Evolutionary conservation across 2,113 vertebrate genomes (phyloP), one percentile per base, ranked within the genome.

Genomic region (Perca flavescens): DNA sequence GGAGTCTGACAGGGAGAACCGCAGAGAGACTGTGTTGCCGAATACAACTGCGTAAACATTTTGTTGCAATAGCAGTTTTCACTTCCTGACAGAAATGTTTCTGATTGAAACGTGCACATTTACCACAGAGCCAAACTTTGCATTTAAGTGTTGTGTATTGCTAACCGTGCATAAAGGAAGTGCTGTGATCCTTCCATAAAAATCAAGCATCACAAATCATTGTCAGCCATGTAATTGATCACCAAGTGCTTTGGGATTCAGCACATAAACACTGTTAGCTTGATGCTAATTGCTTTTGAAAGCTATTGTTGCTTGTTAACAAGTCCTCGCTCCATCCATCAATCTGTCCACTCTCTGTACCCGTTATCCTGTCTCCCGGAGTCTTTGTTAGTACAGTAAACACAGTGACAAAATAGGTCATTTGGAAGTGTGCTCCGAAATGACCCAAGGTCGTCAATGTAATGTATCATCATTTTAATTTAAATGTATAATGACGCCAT

Each of bases 201-300:
- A 84, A 79, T 74, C 69, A 86, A 89, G 81, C 71, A 36, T 52
- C 80, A 81, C 79, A 81, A 88, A 88, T 91, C 89, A 86, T 46
- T 89, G 76, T 82, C 79, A 84, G 6, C 47, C 15, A 19, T 64
- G 3, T 83, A 91, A 88, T 89, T 84, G 84, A 90, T 82, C 87
- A 84, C 53, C 31, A 15, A 72, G 49, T 78, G 78, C 80, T 84
- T 82, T 80, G 83, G 78, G 80, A 88, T 69, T 76, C 60, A 52
- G 74, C 74, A 77, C 61, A 76, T 82, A 84, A 87, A 91, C 80
- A 77, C 79, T 80, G 63, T 76, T 85, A 50, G 74, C 79, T 78
- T 83, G 77, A 89, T 84, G 72, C 74, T 80, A 89, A 88, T 89
- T 89, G 77, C 81, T 88, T 91, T 74, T 76, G 85, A 86, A 88